Evolutionary conservation across 1,140 invertebrate species (phyloP), one percentile per base, ranked within the genome.

Genomic region (Drosophila kohkoa): DNA sequence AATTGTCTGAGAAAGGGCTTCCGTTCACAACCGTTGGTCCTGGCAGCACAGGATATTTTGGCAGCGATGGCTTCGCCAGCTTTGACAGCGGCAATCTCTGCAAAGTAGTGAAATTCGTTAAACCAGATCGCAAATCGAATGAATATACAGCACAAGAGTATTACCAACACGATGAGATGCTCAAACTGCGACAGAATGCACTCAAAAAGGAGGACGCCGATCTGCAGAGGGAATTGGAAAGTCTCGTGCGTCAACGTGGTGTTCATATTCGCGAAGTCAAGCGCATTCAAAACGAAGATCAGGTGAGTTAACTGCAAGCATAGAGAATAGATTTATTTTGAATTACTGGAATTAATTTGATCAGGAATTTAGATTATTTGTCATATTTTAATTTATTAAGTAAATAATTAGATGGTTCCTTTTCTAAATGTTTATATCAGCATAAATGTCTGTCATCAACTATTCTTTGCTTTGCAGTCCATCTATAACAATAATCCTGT

Each of bases 201-300:
- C 94, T 99, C 63, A 99, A 99, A 92, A 99, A 99, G 93, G 99
- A 99, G 94, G 99, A 99, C 92, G 97, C 98, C 51, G 99, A 99
- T 93, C 94, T 99, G 72, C 98, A 99, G 93, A 93, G 99, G 72
- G 99, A 99, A 94, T 97, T 99, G 96, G 99, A 99, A 93, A 99
- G 99, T 93, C 95, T 99, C 82, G 99, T 99, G 93, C 95, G 99
- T 81, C 99, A 99, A 93, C 94, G 99, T 91, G 99, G 99, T 95
- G 95, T 99, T 75, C 99, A 99, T 93, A 99, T 99, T 93, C 95
- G 99, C 83, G 99, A 99, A 95, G 94, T 99, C 78, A 99, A 99
- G 94, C 95, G 99, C 91, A 99, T 99, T 93, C 98, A 99, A 93
- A 99, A 99, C 94, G 99, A 99, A 95, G 99, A 99, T 94, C 98